Conservation (phyloP, 2,113 vertebrate species). For the Glareola pratincola region DNA sequence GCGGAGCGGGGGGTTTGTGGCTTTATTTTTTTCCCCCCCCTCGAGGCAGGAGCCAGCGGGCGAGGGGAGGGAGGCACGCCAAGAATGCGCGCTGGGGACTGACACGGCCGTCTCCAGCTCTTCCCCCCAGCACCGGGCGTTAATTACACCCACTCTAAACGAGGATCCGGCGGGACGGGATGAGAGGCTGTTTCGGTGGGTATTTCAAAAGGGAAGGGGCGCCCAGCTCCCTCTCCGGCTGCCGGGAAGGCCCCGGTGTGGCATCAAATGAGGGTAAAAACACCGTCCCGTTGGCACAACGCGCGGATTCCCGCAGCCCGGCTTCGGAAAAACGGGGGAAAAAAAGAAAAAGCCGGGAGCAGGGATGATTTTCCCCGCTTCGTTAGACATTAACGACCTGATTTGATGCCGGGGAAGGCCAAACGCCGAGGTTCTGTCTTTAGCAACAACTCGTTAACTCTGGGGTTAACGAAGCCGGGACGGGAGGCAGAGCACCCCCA, state of each 20-base stretch:
- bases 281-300: background rate
- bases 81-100: background rate
- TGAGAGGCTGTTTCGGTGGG: background rate
- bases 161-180: background rate
- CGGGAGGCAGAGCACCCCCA: background rate
- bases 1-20: fast-evolving
- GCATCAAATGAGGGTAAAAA: background rate
- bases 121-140: background rate
- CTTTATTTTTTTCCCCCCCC: background rate
- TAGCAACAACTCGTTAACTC: background rate
- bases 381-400: background rate
- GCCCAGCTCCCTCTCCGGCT: background rate
- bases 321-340: background rate
- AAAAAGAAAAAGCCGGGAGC: background rate
- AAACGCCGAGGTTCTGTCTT: background rate
- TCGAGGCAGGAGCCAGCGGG: background rate
- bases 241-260: background rate
- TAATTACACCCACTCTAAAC: background rate
- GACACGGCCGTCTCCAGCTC: background rate
- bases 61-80: background rate
- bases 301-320: no score
- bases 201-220: background rate
- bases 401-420: background rate
- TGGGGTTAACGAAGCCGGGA: background rate
- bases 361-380: background rate